A percentile compares a stretch with the other conserved stretches of the same genome.
Conservation (phyloP, 2,113 vertebrate genomes). For the Corythoichthys intestinalis region DNA sequence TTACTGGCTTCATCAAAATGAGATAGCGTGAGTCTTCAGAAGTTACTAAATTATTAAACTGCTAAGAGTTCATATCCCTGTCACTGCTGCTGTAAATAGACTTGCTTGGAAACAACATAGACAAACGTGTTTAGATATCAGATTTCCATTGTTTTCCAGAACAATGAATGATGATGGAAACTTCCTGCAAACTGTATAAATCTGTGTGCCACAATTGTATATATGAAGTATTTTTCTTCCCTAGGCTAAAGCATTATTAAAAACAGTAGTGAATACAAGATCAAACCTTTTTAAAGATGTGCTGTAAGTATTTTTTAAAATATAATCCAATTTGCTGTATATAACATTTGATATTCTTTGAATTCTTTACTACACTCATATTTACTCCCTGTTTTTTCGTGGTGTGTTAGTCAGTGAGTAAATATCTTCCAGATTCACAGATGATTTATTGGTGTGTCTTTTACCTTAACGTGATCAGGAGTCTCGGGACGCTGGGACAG, state of each 20-base stretch:
- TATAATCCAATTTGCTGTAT: background rate
- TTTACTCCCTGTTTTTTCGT: background rate
- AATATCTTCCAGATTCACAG: conserved; percentile 1
- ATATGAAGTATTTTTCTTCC: conserved; percentile 2
- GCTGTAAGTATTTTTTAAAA: conserved; percentile 53
- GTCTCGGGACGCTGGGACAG: conserved; percentile 63
- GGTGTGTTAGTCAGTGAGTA: background rate
- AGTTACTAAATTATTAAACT: conserved; percentile 55
- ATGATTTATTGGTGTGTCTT: background rate
- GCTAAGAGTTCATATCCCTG: conserved; percentile 15
- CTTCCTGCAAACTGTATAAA: conserved; percentile 1
- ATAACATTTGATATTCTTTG: background rate
- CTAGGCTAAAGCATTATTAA: conserved; percentile 71
- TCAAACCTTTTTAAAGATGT: conserved; percentile 44
- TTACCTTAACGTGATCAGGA: conserved; percentile 45
- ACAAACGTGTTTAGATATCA: conserved; percentile 10
- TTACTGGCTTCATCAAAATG: background rate
- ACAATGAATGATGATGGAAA: background rate
- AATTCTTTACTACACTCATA: background rate
- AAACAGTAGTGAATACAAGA: conserved; percentile 18
- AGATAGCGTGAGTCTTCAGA: conserved; percentile 38
- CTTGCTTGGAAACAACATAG: background rate
- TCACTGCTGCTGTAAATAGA: conserved; percentile 34
- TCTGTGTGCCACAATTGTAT: background rate
- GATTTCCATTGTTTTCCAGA: conserved; percentile 10